Conservation (phyloP, 1,140 invertebrate genomes). For the Scaptomyza hsui region DNA sequence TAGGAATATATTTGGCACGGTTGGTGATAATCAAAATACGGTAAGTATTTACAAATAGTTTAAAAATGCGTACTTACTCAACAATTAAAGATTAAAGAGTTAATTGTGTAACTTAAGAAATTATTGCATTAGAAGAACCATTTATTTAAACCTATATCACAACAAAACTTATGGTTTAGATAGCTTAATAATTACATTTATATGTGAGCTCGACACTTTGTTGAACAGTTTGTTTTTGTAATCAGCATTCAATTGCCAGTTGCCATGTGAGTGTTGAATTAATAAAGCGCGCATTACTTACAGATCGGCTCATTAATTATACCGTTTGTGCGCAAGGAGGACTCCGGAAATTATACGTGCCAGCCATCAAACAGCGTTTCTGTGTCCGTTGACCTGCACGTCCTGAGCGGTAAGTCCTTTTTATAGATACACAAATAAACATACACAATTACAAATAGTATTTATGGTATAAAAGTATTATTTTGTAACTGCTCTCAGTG, state of each 20-base stretch:
- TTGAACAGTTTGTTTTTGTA: neutral
- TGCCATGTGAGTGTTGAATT: conserved; percentile 22
- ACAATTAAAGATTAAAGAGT: too few relatives aligned
- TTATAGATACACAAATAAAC: neutral
- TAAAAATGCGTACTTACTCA: too few relatives aligned
- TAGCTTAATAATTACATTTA: too few relatives aligned
- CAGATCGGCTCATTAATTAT: conserved; percentile 87
- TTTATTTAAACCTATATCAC: too few relatives aligned
- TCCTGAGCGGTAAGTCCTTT: conserved; percentile 76
- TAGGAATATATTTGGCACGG: conserved; percentile 77
- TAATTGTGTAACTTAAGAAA: too few relatives aligned
- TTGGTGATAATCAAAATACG: conserved; percentile 78
- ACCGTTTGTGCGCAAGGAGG: conserved; percentile 85
- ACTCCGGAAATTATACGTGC: conserved; percentile 83
- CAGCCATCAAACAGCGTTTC: conserved; percentile 82
- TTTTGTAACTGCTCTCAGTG: conserved; percentile 13
- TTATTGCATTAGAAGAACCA: too few relatives aligned
- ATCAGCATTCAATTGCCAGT: conserved; percentile 9
- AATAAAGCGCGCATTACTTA: conserved; percentile 54
- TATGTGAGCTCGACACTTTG: too few relatives aligned
- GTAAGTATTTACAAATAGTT: conserved; percentile 48
- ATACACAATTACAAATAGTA: neutral
- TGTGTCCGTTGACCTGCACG: conserved; percentile 81
- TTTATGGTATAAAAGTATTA: neutral
- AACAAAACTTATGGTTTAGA: too few relatives aligned